phyloP scores from a whole-genome alignment of 1,140 invertebrate species.

The Penaeus chinensis region DNA sequence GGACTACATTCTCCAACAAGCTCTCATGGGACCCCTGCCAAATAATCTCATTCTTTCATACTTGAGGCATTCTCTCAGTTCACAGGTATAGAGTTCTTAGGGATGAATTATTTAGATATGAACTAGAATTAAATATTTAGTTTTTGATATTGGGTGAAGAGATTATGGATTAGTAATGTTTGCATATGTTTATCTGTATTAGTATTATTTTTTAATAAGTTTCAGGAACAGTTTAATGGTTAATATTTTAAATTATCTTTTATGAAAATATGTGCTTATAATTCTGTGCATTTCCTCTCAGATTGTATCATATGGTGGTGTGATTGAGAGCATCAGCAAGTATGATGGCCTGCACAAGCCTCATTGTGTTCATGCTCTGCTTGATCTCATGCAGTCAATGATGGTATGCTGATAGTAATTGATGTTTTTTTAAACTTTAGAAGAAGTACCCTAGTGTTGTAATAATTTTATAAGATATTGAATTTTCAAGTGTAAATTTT shows the following conservation, averaged over 20 bases:
- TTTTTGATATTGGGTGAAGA: neutral
- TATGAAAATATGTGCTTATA: neutral
- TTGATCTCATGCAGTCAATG: slow-evolving; percentile 82
- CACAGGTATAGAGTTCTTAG: slow-evolving; percentile 72
- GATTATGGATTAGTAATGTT: too few relatives aligned
- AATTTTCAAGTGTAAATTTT: neutral
- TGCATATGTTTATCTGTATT: too few relatives aligned
- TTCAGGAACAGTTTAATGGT: too few relatives aligned
- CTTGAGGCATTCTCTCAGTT: slow-evolving; percentile 89
- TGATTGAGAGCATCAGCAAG: slow-evolving; percentile 87
- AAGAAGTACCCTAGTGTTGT: neutral
- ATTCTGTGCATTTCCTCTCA: slow-evolving; percentile 67
- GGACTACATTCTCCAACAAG: slow-evolving; percentile 92
- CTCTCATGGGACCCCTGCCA: slow-evolving; percentile 89
- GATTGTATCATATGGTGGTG: slow-evolving; percentile 88
- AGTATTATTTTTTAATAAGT: too few relatives aligned
- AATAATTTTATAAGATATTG: too few relatives aligned
- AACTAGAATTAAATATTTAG: neutral
- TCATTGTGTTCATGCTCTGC: slow-evolving; percentile 85
- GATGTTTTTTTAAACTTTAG: neutral
- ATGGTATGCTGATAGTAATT: slow-evolving; percentile 42
- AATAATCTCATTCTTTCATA: slow-evolving; percentile 92
- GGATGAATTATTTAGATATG: neutral
- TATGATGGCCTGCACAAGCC: slow-evolving; percentile 90
- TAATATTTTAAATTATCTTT: neutral